Evolutionary conservation across 2,888 invertebrate species (phyloP), one percentile per base, ranked within the genome.

Genomic region (Malthinus flaveolus): DNA sequence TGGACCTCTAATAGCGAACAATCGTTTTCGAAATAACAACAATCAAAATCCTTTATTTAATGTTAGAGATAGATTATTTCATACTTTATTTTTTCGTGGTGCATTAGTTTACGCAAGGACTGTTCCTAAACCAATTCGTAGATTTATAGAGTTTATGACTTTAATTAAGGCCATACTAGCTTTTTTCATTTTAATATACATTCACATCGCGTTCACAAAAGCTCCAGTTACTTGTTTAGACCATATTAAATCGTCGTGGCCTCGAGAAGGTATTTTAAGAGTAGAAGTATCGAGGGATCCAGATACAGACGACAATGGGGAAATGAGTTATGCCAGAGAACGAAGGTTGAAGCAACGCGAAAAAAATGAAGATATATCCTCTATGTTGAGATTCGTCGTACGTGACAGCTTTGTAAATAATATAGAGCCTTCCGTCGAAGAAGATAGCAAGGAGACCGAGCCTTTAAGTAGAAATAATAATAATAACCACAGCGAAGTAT

Each of bases 151-250:
- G 79, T 93, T 92, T 79, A 81, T 90, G 58, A 85, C 93, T 64
- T 82, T 95, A 59, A 78, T 93, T 39, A 91, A 91, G 84, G 93
- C 93, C 2, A 78, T 94, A 65, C 74, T 88, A 51, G 93, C 95
- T 51, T 91, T 99, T 79, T 91, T 93, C 74, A 90, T 95, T 48
- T 83, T 98, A 70, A 89, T 93, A 46, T 98, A 98, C 77, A 95
- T 99, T 73, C 99, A 99, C 75, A 87, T 94, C 75, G 91, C 92
- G 62, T 97, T 97, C 79, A 93, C 95, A 44, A 87, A 93, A 72
- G 87, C 93, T 61, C 96, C 97, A 6, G 92, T 94, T 52, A 94
- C 94, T 69, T 99, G 99, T 77, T 83, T 99, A 68, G 89, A 93
- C 74, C 89, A 93, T 76, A 87, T 96, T 32, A 87, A 90, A 73